These are phyloP conservation scores for Microtus oregoni DNA, from an alignment of 2,113 vertebrate species.

Conservation along the genomic window DNA sequence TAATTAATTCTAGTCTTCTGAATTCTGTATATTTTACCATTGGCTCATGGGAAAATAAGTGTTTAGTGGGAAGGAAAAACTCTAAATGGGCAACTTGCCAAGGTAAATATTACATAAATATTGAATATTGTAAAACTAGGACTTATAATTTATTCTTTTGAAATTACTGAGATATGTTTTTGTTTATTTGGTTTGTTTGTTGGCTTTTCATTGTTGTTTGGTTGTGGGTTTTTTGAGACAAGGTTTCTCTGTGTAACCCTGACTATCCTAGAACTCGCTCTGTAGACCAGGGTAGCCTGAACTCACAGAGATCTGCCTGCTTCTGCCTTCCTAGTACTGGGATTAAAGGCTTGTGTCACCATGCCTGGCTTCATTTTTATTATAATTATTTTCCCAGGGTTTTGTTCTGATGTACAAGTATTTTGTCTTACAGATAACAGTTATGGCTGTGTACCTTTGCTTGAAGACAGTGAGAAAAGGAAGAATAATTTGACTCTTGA, in stretches of 20 bases:
- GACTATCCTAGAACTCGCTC: background rate
- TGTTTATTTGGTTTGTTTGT: background rate
- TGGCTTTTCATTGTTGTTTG: background rate
- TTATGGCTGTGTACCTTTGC: conserved; percentile 75
- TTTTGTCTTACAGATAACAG: conserved; percentile 84
- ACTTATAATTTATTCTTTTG: conserved; percentile 44
- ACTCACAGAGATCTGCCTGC: background rate
- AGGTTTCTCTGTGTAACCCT: background rate
- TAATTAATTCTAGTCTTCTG: conserved; percentile 56
- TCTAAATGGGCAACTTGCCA: conserved; percentile 45
- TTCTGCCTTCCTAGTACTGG: background rate
- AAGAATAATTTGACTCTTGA: conserved; percentile 83
- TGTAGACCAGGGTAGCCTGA: background rate
- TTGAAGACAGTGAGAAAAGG: conserved; percentile 85
- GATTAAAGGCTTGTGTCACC: background rate
- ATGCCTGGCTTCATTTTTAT: background rate
- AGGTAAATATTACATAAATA: conserved; percentile 49
- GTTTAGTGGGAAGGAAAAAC: conserved; percentile 38
- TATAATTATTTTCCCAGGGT: conserved; percentile 40
- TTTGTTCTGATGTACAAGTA: conserved; percentile 58
- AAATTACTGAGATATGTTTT: conserved; percentile 10
- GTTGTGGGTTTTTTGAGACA: background rate
- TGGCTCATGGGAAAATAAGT: background rate
- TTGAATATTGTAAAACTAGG: conserved; percentile 5
- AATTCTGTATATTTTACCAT: conserved; percentile 43